These are phyloP conservation scores for Oopsacas minuta DNA, from an alignment of 37 sponge, comb jelly and placozoan species.

Conservation along the genomic window DNA sequence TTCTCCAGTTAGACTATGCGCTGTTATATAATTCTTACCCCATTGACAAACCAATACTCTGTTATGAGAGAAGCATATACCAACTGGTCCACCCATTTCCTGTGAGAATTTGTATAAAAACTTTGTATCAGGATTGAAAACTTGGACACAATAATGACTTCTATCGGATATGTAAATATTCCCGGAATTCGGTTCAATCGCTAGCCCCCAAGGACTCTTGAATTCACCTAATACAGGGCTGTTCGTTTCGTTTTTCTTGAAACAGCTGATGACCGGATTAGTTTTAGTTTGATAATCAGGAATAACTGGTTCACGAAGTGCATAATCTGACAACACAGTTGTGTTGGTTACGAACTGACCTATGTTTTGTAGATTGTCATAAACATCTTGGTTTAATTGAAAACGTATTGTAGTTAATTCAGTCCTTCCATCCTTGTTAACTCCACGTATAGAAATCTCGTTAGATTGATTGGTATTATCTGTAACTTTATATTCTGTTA, in stretches of 20 bases:
- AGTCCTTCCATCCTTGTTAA: neutral
- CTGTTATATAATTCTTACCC: neutral
- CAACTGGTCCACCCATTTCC: neutral
- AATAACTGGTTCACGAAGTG: neutral
- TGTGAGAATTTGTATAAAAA: conserved; percentile 1
- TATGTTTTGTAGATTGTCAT: neutral
- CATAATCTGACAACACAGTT: neutral
- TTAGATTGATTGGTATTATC: neutral
- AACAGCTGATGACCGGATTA: neutral
- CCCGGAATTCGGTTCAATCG: neutral
- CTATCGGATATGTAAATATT: neutral
- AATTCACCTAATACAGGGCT: neutral
- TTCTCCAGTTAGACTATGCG: neutral
- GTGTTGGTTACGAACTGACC: neutral
- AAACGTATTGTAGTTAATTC: neutral
- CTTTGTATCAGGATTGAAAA: neutral
- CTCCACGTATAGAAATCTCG: neutral
- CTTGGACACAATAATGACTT: conserved; percentile 7
- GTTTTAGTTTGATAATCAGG: neutral
- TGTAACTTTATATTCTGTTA: neutral
- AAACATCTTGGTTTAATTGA: neutral
- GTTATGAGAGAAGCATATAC: neutral
- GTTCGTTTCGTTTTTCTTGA: neutral
- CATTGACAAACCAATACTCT: neutral
- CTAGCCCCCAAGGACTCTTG: neutral